Evolutionary conservation across 2,888 invertebrate genomes (phyloP).

Genomic region (Isotomurus palustris): DNA sequence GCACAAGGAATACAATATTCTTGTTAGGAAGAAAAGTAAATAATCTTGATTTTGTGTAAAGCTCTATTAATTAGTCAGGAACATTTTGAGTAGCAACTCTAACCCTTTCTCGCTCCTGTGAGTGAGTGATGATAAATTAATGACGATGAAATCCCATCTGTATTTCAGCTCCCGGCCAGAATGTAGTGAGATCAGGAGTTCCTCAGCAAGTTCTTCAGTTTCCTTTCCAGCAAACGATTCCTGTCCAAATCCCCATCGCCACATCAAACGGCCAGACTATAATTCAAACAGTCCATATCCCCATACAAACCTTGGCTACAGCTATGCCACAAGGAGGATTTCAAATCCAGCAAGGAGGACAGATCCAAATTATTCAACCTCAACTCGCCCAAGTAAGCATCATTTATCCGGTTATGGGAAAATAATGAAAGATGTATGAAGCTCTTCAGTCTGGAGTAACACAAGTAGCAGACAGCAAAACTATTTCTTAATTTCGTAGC

Average conservation of each 20-base stretch:
- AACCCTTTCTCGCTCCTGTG: too few relatives aligned
- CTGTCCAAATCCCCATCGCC: slow-evolving; percentile 84
- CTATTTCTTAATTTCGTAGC: too few relatives aligned
- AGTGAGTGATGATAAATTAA: background rate
- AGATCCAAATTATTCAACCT: slow-evolving; percentile 60
- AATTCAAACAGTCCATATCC: slow-evolving; percentile 91
- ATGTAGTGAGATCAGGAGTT: slow-evolving; percentile 61
- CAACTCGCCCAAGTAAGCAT: slow-evolving; percentile 66
- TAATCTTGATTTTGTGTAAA: too few relatives aligned
- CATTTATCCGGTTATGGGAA: too few relatives aligned
- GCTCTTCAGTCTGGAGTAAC: too few relatives aligned
- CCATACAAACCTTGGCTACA: slow-evolving; percentile 69
- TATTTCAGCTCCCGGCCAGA: slow-evolving; percentile 58
- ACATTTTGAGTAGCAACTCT: too few relatives aligned
- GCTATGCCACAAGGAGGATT: slow-evolving; percentile 57
- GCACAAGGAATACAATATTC: too few relatives aligned
- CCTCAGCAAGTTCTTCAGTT: slow-evolving; percentile 61
- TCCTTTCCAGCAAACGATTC: slow-evolving; percentile 68
- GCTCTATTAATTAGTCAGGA: too few relatives aligned
- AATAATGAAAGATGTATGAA: too few relatives aligned
- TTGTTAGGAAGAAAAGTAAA: too few relatives aligned
- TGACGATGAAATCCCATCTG: slow-evolving; percentile 13
- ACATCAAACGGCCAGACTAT: slow-evolving; percentile 86
- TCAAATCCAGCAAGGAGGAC: slow-evolving; percentile 61
- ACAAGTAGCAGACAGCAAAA: too few relatives aligned